A percentile compares a stretch with the other conserved stretches of the same genome.
Conservation (phyloP, 2,888 invertebrate species). For the Trichogramma evanescens region DNA sequence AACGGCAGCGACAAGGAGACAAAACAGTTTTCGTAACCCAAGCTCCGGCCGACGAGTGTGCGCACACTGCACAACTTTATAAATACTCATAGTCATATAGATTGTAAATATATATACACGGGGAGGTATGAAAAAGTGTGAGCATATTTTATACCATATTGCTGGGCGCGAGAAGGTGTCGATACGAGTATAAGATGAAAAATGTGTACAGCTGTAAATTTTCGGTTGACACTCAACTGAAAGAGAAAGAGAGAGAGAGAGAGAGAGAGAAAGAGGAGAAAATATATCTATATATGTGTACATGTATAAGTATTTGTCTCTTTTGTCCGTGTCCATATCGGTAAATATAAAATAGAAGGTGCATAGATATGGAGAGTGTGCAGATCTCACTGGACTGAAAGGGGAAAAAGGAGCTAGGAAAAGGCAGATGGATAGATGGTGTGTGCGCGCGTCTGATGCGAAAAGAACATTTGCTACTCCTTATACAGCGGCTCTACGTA, state of each 20-base stretch:
- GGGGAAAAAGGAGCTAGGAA: background rate
- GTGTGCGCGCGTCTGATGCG: too few relatives aligned
- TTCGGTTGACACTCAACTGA: constrained; percentile 6
- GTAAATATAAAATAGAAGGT: background rate
- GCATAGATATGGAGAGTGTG: background rate
- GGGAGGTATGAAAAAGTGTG: too few relatives aligned
- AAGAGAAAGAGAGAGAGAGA: background rate
- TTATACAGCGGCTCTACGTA: too few relatives aligned
- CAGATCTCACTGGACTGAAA: background rate
- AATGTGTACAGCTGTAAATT: background rate
- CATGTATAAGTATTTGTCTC: constrained; percentile 25
- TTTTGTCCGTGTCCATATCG: too few relatives aligned
- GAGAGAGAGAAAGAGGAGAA: constrained; percentile 1
- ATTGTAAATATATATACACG: too few relatives aligned
- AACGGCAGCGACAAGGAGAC: too few relatives aligned
- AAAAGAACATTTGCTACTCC: too few relatives aligned
- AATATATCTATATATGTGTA: constrained; percentile 26
- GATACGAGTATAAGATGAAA: background rate
- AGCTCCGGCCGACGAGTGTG: too few relatives aligned
- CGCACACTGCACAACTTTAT: too few relatives aligned
- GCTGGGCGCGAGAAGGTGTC: background rate
- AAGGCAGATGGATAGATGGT: background rate
- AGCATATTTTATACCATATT: too few relatives aligned
- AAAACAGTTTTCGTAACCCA: too few relatives aligned
- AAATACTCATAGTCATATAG: too few relatives aligned